A percentile compares a stretch with the other conserved stretches of the same genome.
Evolutionary conservation across 1,140 invertebrate genomes (phyloP).

Genomic region (Megalonaias nervosa): DNA sequence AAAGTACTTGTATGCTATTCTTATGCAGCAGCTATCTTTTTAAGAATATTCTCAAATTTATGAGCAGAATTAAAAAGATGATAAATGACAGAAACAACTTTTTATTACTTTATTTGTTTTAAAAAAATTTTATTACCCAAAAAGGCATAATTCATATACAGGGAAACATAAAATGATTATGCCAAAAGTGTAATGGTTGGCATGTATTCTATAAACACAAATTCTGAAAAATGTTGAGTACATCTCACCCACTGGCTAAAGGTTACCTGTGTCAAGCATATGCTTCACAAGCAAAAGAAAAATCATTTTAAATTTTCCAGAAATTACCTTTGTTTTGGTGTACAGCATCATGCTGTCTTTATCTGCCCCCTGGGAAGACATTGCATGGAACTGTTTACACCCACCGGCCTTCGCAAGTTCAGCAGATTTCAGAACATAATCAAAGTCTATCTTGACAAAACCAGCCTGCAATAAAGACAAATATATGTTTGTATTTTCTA

Average conservation of each 20-base stretch:
- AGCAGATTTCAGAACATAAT: constrained; percentile 74
- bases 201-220: background rate
- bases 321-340: constrained; percentile 67
- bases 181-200: too few relatives aligned
- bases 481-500: background rate
- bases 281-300: too few relatives aligned
- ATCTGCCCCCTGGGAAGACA: constrained; percentile 71
- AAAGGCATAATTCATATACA: too few relatives aligned
- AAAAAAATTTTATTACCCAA: too few relatives aligned
- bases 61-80: too few relatives aligned
- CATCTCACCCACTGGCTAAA: background rate
- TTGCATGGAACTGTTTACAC: constrained; percentile 73
- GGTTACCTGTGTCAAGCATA: background rate
- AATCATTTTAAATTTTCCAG: background rate
- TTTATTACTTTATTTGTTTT: too few relatives aligned
- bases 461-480: constrained; percentile 65
- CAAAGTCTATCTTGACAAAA: constrained; percentile 75
- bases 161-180: too few relatives aligned
- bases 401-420: constrained; percentile 72
- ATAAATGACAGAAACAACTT: too few relatives aligned
- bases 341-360: constrained; percentile 69
- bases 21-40: too few relatives aligned
- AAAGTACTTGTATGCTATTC: too few relatives aligned
- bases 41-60: too few relatives aligned
- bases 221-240: background rate